Percentiles rank a stretch among this genome's conserved stretches.
Conservation (phyloP, 92 coral and sea anemone species). For the Zoanthus sociatus region DNA sequence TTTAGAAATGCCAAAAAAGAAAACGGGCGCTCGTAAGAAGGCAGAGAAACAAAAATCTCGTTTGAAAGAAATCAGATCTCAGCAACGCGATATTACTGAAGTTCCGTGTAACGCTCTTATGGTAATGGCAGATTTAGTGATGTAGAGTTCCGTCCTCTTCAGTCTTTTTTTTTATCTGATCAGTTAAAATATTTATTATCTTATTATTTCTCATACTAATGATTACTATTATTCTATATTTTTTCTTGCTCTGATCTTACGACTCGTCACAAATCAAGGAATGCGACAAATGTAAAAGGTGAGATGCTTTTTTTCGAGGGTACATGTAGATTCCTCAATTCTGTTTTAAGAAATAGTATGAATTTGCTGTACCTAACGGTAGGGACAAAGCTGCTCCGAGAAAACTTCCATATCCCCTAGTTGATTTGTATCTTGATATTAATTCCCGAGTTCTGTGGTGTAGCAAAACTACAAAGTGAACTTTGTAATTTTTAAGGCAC, state of each 20-base stretch:
- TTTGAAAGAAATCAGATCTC: constrained; percentile 77
- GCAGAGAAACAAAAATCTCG: constrained; percentile 96
- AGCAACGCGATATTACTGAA: constrained; percentile 75
- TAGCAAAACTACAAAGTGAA: too few species aligned
- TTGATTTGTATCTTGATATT: too few species aligned
- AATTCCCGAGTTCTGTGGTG: too few species aligned
- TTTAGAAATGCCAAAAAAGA: constrained; percentile 91
- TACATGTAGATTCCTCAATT: too few species aligned
- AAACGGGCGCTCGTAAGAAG: constrained; percentile 98
- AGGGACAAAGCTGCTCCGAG: too few species aligned
- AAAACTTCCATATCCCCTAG: too few species aligned
- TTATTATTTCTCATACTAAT: too few species aligned
- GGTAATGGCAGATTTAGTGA: constrained; percentile 56
- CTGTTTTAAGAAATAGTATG: too few species aligned
- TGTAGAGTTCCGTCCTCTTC: neutral
- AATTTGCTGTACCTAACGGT: too few species aligned
- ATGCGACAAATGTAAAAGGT: constrained; percentile 98
- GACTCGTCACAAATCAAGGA: constrained; percentile 63
- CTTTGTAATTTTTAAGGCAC: too few species aligned
- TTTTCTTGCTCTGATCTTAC: neutral
- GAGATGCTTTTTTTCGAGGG: constrained; percentile 5
- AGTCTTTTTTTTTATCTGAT: neutral
- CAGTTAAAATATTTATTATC: neutral
- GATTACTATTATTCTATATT: too few species aligned
- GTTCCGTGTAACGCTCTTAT: constrained; percentile 82